Evolutionary conservation across 2,113 vertebrate species (phyloP).

Genomic region (Lepus timidus): DNA sequence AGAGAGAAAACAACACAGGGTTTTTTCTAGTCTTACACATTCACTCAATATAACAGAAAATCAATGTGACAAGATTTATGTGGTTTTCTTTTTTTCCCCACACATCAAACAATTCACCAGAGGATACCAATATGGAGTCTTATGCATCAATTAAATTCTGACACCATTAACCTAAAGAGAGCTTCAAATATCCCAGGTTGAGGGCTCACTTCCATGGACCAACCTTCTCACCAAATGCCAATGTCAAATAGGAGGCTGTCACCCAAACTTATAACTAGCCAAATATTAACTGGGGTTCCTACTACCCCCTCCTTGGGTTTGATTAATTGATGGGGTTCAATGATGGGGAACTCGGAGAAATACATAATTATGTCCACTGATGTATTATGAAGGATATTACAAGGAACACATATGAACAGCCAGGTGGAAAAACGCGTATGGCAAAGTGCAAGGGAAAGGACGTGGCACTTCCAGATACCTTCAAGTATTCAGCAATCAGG

Average conservation of each 20-base stretch:
- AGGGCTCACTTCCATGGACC: not conserved
- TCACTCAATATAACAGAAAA: not conserved
- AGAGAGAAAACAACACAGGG: not conserved
- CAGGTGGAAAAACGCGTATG: not conserved
- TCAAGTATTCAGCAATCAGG: too few relatives aligned
- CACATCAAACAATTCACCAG: not conserved
- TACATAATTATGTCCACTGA: not conserved
- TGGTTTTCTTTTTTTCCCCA: not conserved
- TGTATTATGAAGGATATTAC: not conserved
- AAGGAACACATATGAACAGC: not conserved
- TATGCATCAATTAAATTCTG: not conserved
- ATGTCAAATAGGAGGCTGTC: not conserved
- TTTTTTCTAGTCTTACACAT: not conserved
- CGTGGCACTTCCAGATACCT: not conserved
- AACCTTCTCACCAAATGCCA: not conserved
- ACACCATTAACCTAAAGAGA: not conserved
- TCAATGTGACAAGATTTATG: not conserved
- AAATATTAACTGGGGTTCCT: not conserved
- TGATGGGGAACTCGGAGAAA: not conserved
- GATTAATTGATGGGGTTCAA: not conserved
- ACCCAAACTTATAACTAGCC: not conserved
- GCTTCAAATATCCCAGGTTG: not conserved
- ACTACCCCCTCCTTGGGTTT: not conserved
- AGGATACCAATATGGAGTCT: too few relatives aligned
- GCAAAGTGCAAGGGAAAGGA: not conserved